Evolutionary conservation across 2,888 invertebrate species (phyloP).

Genomic region (Norana najaformis): DNA sequence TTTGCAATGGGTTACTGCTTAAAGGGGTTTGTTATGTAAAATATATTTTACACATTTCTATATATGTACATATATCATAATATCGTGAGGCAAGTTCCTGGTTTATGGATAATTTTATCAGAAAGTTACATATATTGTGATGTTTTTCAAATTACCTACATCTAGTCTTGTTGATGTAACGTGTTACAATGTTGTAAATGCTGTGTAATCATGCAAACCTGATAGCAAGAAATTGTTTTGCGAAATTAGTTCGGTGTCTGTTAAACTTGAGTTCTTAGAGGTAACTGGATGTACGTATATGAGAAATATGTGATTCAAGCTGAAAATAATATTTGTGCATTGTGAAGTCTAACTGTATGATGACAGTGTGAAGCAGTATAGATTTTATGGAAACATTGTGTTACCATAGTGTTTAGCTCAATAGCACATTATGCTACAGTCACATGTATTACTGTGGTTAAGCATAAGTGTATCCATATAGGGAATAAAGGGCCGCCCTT

Average conservation of each 20-base stretch:
- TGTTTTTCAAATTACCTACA: background rate
- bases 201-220: background rate
- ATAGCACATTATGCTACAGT: no score
- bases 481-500: background rate
- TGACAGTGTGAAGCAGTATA: background rate
- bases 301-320: background rate
- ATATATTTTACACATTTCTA: background rate
- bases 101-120: background rate
- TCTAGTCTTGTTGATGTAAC: slow-evolving; percentile 1
- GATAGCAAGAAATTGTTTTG: background rate
- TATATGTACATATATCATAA: background rate
- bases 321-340: background rate
- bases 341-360: background rate
- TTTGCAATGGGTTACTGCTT: background rate
- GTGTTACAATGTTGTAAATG: background rate
- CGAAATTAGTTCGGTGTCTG: slow-evolving; percentile 5
- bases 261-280: background rate
- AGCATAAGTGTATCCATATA: background rate
- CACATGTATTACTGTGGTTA: background rate
- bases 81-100: background rate
- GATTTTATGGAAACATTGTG: background rate
- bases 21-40: background rate
- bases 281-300: background rate
- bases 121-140: background rate
- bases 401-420: background rate